Percentiles rank a stretch among this genome's conserved stretches.
Evolutionary conservation across 2,888 invertebrate genomes (phyloP).

Genomic region (Lymantria dispar): DNA sequence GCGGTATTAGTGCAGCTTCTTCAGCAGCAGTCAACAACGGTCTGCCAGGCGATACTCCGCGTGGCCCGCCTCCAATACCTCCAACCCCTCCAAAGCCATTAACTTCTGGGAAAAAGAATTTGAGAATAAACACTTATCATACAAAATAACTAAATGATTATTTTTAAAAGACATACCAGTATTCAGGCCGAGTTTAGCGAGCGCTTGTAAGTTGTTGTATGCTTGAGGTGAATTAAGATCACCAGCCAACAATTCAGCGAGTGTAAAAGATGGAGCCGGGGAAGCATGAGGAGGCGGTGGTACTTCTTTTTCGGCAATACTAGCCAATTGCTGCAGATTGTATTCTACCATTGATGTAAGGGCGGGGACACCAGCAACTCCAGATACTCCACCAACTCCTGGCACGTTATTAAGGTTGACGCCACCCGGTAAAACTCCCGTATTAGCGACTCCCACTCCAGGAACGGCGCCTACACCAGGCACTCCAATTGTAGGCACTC

Average conservation of each 20-base stretch:
- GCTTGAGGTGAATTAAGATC: conserved; percentile 88
- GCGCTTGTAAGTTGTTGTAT: conserved; percentile 93
- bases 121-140: conserved; percentile 3
- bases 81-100: conserved; percentile 75
- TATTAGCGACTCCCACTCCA: conserved; percentile 55
- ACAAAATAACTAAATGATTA: not conserved
- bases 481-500: conserved; percentile 50
- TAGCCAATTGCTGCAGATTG: conserved; percentile 92
- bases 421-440: conserved; percentile 57
- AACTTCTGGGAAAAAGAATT: conserved; percentile 55
- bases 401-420: conserved; percentile 59
- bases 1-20: conserved; percentile 70
- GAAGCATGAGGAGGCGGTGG: conserved; percentile 80
- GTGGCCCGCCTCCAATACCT: conserved; percentile 76
- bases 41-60: conserved; percentile 77
- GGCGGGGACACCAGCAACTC: conserved; percentile 59
- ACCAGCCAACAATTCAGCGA: conserved; percentile 90
- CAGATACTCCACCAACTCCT: conserved; percentile 51
- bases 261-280: conserved; percentile 86
- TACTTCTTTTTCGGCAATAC: conserved; percentile 87
- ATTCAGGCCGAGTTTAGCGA: conserved; percentile 91
- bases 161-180: conserved; percentile 75
- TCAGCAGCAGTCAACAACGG: conserved; percentile 70
- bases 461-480: conserved; percentile 53
- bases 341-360: conserved; percentile 91